phyloP scores from a whole-genome alignment of 2,113 vertebrate genomes.

The Ceyx cyanopectus region DNA sequence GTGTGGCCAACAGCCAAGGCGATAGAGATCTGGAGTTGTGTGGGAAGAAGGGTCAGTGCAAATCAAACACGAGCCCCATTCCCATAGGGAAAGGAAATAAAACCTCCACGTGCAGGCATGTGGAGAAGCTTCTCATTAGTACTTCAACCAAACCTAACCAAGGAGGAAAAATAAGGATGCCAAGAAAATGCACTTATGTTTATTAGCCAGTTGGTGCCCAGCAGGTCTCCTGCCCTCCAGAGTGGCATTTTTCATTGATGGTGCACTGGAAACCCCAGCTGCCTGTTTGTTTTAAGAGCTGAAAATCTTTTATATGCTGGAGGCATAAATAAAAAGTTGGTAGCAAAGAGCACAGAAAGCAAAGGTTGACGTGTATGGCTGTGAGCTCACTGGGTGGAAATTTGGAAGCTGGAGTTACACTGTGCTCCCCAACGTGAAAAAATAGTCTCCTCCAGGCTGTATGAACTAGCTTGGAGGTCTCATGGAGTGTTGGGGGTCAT shows the following conservation, averaged over 20 bases:
- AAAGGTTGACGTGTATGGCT: neutral
- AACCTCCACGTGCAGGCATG: slow-evolving; percentile 49
- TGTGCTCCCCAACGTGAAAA: neutral
- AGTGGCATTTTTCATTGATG: neutral
- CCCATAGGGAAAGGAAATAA: slow-evolving; percentile 44
- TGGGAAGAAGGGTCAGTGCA: slow-evolving; percentile 57
- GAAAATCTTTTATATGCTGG: slow-evolving; percentile 20
- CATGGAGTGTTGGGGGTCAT: neutral
- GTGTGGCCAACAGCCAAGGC: neutral
- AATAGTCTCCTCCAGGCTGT: neutral
- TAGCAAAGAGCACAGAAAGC: slow-evolving; percentile 9
- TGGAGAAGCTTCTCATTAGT: slow-evolving; percentile 35
- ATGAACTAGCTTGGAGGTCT: neutral
- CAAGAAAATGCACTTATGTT: neutral
- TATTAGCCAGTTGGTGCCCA: neutral
- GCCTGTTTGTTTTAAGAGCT: slow-evolving; percentile 11
- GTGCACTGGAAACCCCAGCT: neutral
- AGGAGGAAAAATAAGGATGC: slow-evolving; percentile 23
- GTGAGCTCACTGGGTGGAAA: neutral
- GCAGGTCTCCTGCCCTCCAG: neutral
- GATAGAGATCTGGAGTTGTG: slow-evolving; percentile 31
- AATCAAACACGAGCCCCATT: slow-evolving; percentile 24
- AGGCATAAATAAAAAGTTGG: neutral
- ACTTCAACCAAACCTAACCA: slow-evolving; percentile 3
- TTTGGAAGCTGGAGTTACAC: neutral